Conservation (phyloP, 2,113 vertebrate species). For the Dromiciops gliroides region DNA sequence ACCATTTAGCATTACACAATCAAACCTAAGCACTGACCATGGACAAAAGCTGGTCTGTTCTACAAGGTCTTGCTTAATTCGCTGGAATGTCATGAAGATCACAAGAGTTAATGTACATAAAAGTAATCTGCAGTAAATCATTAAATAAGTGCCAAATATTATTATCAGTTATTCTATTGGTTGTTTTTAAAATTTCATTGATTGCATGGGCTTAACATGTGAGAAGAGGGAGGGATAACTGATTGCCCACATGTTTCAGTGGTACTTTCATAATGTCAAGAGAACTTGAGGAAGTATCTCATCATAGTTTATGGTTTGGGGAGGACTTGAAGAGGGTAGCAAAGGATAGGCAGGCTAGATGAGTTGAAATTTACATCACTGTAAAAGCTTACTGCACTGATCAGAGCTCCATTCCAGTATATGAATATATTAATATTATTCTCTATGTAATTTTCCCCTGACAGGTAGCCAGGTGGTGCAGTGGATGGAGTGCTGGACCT, state of each 20-base stretch:
- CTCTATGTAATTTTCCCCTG: not conserved
- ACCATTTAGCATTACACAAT: not conserved
- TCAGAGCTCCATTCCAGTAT: not conserved
- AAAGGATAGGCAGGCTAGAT: not conserved
- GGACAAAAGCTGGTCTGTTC: not conserved
- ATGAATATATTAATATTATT: not conserved
- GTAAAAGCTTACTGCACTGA: not conserved
- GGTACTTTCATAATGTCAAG: not conserved
- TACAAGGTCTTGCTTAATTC: not conserved
- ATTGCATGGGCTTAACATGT: not conserved
- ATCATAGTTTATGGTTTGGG: not conserved
- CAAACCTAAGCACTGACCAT: not conserved
- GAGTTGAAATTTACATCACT: not conserved
- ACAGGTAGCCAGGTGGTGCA: too few relatives aligned
- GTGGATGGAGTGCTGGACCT: too few relatives aligned
- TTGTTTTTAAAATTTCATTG: not conserved
- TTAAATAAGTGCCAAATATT: not conserved
- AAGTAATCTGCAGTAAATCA: not conserved
- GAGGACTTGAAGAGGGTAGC: not conserved
- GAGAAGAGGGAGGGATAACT: not conserved
- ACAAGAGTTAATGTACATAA: not conserved
- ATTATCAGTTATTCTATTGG: not conserved
- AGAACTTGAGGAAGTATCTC: not conserved
- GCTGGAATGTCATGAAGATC: not conserved
- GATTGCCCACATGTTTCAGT: not conserved